Conservation (phyloP, 2,888 invertebrate genomes). For the Campoplex nolae region DNA sequence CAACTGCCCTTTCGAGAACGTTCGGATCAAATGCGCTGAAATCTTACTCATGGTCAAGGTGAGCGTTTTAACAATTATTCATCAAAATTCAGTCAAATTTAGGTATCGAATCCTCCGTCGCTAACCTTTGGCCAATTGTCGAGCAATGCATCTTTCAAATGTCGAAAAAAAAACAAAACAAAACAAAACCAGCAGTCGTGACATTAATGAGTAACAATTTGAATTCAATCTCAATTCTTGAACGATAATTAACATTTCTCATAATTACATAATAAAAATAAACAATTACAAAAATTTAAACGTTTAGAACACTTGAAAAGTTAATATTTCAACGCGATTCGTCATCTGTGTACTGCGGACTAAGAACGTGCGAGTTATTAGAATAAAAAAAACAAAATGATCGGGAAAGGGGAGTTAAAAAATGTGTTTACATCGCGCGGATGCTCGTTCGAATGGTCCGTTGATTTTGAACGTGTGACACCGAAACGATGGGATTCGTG, state of each 20-base stretch:
- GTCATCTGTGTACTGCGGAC: not conserved
- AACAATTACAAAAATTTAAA: not conserved
- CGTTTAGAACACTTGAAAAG: not conserved
- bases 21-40: conserved; percentile 86
- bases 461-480: conserved; percentile 45
- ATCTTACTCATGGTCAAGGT: conserved; percentile 87
- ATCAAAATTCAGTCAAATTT: not conserved
- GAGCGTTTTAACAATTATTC: conserved; percentile 70
- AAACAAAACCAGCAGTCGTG: too few species aligned
- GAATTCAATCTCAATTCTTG: too few species aligned
- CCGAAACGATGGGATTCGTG: conserved; percentile 27
- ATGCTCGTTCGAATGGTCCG: conserved; percentile 18
- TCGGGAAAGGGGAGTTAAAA: not conserved
- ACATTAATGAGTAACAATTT: too few species aligned
- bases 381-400: not conserved
- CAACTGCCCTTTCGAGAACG: conserved; percentile 87
- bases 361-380: not conserved
- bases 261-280: too few species aligned
- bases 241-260: not conserved
- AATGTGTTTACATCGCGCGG: conserved; percentile 13
- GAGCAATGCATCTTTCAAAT: not conserved
- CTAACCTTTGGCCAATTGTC: not conserved
- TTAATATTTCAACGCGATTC: not conserved
- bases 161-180: too few species aligned
- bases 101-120: not conserved